Evolutionary conservation across 1,140 invertebrate species (phyloP).

Genomic region (Drosophila simulans): DNA sequence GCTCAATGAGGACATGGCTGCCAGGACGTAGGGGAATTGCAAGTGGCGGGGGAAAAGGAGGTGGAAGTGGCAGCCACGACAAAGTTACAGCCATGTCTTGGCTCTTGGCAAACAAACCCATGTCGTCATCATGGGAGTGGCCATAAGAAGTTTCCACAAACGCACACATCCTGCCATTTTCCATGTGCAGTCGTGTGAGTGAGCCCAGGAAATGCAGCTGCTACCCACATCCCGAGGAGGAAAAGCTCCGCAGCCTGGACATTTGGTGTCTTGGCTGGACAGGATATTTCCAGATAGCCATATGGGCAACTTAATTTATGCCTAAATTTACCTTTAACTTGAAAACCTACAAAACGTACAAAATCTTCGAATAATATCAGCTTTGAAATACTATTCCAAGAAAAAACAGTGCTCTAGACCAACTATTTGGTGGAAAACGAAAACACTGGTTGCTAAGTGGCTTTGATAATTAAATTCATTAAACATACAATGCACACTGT

Average conservation of each 20-base stretch:
- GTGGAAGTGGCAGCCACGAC: constrained; percentile 29
- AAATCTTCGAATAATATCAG: background rate
- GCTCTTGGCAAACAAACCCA: constrained; percentile 41
- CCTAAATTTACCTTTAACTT: background rate
- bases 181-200: constrained; percentile 8
- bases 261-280: constrained; percentile 1
- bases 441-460: no score
- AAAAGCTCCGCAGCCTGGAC: constrained; percentile 12
- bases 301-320: background rate
- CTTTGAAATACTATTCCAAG: no score
- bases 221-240: constrained; percentile 21
- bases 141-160: constrained; percentile 42
- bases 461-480: no score
- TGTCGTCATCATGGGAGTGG: constrained; percentile 45
- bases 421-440: no score
- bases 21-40: constrained; percentile 16
- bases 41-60: background rate
- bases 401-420: no score
- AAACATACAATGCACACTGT: no score
- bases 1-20: constrained; percentile 48
- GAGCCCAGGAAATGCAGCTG: constrained; percentile 34
- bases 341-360: background rate
- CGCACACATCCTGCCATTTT: constrained; percentile 22
- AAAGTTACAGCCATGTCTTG: constrained; percentile 37
- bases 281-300: background rate